A percentile compares a stretch with the other conserved stretches of the same genome.
Conservation (phyloP, 1,140 invertebrate species). For the Drosophila carrolli region DNA sequence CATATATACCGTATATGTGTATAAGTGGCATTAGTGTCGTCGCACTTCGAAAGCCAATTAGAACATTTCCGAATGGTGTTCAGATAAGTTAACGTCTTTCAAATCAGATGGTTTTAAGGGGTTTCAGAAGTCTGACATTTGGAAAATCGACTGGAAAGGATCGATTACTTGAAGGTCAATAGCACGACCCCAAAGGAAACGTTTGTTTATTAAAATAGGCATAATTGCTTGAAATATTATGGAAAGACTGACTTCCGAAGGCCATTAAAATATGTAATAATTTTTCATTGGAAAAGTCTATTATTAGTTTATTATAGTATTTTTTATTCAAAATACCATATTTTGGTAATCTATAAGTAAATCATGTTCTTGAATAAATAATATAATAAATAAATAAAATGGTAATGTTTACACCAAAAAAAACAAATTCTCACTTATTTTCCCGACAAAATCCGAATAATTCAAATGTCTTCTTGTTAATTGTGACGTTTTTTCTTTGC, state of each 20-base stretch:
- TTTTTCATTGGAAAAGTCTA: slow-evolving; percentile 1
- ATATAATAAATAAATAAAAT: not conserved
- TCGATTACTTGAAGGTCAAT: slow-evolving; percentile 2
- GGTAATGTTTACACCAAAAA: not conserved
- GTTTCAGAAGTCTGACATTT: slow-evolving; percentile 15
- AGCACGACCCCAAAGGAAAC: not conserved
- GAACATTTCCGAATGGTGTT: slow-evolving; percentile 50
- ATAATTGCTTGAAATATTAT: not conserved
- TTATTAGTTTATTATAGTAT: too few relatives aligned
- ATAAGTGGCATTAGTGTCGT: slow-evolving; percentile 44
- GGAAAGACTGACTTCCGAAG: not conserved
- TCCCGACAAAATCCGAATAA: not conserved
- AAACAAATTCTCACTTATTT: not conserved
- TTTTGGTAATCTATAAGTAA: not conserved
- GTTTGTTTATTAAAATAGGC: not conserved
- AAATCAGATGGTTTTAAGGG: slow-evolving; percentile 1
- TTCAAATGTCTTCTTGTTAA: slow-evolving; percentile 17
- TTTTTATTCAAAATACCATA: too few relatives aligned
- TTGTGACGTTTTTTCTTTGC: slow-evolving; percentile 28
- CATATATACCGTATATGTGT: not conserved
- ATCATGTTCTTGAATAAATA: not conserved
- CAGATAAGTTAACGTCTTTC: slow-evolving; percentile 32
- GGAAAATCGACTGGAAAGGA: slow-evolving; percentile 3
- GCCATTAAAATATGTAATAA: not conserved
- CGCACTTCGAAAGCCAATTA: slow-evolving; percentile 48